Evolutionary conservation across 2,888 invertebrate genomes (phyloP).

Genomic region (Falcaria lacertinaria): DNA sequence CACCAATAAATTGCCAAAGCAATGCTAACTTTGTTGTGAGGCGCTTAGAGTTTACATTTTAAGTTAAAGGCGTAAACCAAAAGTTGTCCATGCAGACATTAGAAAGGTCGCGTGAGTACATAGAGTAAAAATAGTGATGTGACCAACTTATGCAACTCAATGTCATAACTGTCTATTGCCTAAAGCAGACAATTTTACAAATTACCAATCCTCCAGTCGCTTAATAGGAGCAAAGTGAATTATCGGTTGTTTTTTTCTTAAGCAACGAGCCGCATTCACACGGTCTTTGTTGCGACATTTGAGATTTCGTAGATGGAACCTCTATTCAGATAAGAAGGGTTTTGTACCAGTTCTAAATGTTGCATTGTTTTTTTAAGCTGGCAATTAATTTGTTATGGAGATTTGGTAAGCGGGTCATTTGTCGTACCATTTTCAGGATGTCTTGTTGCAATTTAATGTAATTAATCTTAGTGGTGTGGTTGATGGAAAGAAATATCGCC

Average conservation of each 20-base stretch:
- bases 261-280: constrained; percentile 60
- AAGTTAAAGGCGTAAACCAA: constrained; percentile 4
- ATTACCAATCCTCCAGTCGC: constrained; percentile 49
- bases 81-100: constrained; percentile 22
- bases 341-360: constrained; percentile 57
- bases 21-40: neutral
- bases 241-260: constrained; percentile 56
- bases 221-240: constrained; percentile 58
- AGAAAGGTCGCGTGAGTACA: constrained; percentile 51
- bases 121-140: constrained; percentile 47
- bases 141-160: constrained; percentile 48
- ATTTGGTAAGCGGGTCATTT: constrained; percentile 38
- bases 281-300: constrained; percentile 68
- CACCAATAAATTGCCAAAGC: neutral
- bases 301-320: constrained; percentile 56
- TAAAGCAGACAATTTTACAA: constrained; percentile 64
- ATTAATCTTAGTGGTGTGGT: constrained; percentile 1
- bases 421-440: constrained; percentile 26
- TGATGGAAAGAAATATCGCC: too few relatives aligned
- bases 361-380: constrained; percentile 58
- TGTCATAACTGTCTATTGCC: constrained; percentile 65
- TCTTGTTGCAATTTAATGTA: constrained; percentile 9
- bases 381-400: constrained; percentile 55
- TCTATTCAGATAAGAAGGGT: constrained; percentile 61
- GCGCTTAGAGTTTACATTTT: neutral